phyloP scores from a whole-genome alignment of 2,113 vertebrate genomes.

The Pelecanoides urinatrix region DNA sequence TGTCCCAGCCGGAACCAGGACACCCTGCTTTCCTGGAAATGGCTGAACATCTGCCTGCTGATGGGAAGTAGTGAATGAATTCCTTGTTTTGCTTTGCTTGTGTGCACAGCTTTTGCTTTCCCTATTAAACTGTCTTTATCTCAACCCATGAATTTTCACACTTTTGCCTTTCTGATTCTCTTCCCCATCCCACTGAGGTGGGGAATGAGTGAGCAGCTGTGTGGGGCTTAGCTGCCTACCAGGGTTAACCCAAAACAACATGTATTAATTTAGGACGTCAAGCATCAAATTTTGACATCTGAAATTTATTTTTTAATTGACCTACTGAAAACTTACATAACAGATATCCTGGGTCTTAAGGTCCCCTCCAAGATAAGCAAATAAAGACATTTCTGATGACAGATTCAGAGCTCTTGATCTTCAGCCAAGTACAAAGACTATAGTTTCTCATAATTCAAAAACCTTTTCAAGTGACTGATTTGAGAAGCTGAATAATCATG shows the following conservation, averaged over 20 bases:
- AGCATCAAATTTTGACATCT: background rate
- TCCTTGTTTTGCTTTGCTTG: too few relatives aligned
- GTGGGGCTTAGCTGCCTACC: background rate
- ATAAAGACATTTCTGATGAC: background rate
- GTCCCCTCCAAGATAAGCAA: background rate
- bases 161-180: too few relatives aligned
- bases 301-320: background rate
- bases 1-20: too few relatives aligned
- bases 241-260: background rate
- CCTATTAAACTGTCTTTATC: too few relatives aligned
- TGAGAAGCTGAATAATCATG: background rate
- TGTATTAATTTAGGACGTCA: background rate
- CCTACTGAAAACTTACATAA: background rate
- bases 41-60: too few relatives aligned
- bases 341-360: background rate
- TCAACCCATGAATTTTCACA: too few relatives aligned
- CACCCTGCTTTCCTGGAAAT: too few relatives aligned
- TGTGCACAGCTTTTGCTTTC: too few relatives aligned
- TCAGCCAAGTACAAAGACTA: background rate
- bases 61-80: too few relatives aligned
- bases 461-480: background rate
- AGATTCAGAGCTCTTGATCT: background rate
- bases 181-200: background rate
- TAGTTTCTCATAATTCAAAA: background rate
- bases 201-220: background rate